phyloP scores from a whole-genome alignment of 92 coral and sea anemone species.

The Micromussa lordhowensis region DNA sequence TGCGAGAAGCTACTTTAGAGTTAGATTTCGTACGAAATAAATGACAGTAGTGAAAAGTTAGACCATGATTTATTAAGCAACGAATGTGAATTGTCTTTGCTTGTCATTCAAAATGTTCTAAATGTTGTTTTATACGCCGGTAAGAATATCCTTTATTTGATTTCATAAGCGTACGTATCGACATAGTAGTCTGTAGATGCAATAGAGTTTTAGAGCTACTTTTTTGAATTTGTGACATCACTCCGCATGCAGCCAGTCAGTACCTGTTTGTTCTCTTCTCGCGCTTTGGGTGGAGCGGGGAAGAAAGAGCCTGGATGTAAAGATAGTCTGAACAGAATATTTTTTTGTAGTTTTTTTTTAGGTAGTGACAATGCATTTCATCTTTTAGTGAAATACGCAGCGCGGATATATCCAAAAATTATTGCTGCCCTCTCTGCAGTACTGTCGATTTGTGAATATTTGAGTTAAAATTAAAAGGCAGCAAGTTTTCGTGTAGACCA shows the following conservation, averaged over 20 bases:
- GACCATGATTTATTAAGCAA: background rate
- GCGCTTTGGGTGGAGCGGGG: background rate
- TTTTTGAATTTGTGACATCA: background rate
- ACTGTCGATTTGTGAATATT: conserved; percentile 18
- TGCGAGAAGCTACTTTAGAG: background rate
- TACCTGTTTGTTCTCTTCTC: background rate
- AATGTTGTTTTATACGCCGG: background rate
- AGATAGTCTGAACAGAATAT: background rate
- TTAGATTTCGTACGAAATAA: background rate
- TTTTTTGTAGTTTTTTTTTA: background rate
- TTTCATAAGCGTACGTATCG: background rate
- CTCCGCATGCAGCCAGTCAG: background rate
- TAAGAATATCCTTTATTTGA: background rate
- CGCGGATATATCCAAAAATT: background rate
- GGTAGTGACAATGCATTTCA: conserved; percentile 20
- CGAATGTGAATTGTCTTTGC: background rate
- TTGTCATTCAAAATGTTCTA: background rate
- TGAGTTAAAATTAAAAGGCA: conserved; percentile 17
- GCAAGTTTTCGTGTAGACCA: background rate
- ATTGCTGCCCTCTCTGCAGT: background rate
- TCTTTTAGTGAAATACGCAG: background rate
- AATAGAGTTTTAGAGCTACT: background rate
- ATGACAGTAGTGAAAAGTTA: background rate
- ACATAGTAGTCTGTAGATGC: background rate
- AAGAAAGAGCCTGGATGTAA: background rate